These are phyloP conservation scores for Mamestra configurata DNA, from an alignment of 1,140 invertebrate genomes.

Conservation along the genomic window DNA sequence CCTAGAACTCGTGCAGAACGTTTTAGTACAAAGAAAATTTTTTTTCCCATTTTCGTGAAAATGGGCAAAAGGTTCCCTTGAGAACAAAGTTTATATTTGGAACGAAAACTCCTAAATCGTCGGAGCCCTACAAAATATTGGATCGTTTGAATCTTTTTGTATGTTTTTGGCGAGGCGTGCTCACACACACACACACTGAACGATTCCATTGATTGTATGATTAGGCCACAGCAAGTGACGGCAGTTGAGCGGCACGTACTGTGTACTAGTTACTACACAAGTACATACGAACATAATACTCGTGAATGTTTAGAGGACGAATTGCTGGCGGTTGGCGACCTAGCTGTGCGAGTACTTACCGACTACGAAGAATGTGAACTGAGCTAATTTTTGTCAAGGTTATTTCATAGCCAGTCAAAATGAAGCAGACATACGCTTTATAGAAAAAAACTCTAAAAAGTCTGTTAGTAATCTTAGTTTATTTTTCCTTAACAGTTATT, in stretches of 20 bases:
- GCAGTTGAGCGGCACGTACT: background rate
- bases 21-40: background rate
- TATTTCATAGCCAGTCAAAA: background rate
- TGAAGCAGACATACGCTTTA: background rate
- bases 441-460: no score
- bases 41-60: background rate
- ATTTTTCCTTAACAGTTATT: background rate
- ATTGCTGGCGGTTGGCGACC: slow-evolving; percentile 40
- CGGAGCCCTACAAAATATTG: background rate
- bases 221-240: background rate
- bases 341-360: slow-evolving; percentile 6
- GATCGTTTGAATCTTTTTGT: background rate
- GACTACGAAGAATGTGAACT: background rate
- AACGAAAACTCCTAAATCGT: background rate
- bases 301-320: slow-evolving; percentile 39
- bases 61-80: background rate
- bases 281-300: slow-evolving; percentile 34
- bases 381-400: slow-evolving; percentile 7
- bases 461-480: background rate
- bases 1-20: background rate
- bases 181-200: background rate
- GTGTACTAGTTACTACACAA: slow-evolving; percentile 12
- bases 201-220: slow-evolving; percentile 25
- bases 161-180: background rate
- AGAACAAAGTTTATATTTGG: background rate